These are phyloP conservation scores for Stegodyphus dumicola DNA, from an alignment of 1,140 invertebrate species.

Conservation along the genomic window DNA sequence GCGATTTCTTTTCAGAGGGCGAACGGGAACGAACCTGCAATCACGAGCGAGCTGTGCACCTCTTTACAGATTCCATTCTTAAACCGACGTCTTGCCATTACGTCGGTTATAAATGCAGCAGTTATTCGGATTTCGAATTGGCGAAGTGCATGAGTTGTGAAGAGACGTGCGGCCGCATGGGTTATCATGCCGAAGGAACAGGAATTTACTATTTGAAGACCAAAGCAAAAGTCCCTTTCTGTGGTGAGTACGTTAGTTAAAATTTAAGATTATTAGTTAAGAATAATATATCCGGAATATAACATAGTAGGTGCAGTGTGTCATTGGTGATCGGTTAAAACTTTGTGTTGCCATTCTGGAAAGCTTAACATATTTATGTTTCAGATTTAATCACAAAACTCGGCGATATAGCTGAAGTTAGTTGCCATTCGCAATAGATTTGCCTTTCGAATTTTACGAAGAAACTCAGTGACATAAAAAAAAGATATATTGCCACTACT, in stretches of 20 bases:
- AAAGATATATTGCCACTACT: no score
- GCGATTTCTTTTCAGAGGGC: slow-evolving; percentile 27
- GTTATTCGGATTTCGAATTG: slow-evolving; percentile 75
- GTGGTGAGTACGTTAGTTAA: slow-evolving; percentile 72
- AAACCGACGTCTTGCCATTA: slow-evolving; percentile 76
- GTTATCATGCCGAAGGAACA: slow-evolving; percentile 72
- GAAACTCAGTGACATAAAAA: no score
- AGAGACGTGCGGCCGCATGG: slow-evolving; percentile 86
- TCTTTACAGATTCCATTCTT: slow-evolving; percentile 84
- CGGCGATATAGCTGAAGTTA: no score
- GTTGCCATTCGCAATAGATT: no score
- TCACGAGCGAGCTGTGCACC: slow-evolving; percentile 84
- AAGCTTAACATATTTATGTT: no score
- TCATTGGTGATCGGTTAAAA: no score
- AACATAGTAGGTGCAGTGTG: no score
- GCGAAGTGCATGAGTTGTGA: slow-evolving; percentile 81
- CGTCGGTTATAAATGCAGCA: slow-evolving; percentile 71
- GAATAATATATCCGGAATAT: no score
- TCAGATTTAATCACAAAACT: no score
- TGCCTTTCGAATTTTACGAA: no score
- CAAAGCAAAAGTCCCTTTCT: slow-evolving; percentile 90
- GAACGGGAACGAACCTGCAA: slow-evolving; percentile 75
- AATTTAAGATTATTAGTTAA: no score
- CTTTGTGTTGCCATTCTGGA: no score
- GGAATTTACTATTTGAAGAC: slow-evolving; percentile 82